phyloP scores from a whole-genome alignment of 1,140 invertebrate genomes.

The Coptotermes formosanus region DNA sequence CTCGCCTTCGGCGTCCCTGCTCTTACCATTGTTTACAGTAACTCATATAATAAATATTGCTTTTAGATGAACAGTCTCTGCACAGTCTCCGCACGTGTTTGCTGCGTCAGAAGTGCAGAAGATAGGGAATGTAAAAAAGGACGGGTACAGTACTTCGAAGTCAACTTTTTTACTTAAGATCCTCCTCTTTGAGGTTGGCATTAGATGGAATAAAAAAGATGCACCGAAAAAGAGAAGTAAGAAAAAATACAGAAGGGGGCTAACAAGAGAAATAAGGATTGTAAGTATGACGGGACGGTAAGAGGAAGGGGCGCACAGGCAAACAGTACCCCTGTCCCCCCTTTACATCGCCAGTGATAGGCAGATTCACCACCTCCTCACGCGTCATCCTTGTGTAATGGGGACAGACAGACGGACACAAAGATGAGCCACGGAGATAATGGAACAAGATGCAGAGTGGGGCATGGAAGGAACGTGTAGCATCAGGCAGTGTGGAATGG shows the following conservation, averaged over 20 bases:
- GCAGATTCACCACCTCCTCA: background rate
- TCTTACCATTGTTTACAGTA: too few species aligned
- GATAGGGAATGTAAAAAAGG: background rate
- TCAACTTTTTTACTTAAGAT: conserved; percentile 15
- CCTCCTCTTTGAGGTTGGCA: conserved; percentile 2
- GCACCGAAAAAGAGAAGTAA: background rate
- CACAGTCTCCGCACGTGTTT: background rate
- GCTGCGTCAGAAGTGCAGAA: too few species aligned
- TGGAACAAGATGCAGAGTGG: too few species aligned
- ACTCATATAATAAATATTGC: too few species aligned
- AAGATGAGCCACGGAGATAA: background rate
- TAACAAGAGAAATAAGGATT: background rate
- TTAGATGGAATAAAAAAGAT: background rate
- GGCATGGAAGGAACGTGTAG: background rate
- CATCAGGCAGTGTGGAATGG: background rate
- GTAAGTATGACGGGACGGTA: background rate
- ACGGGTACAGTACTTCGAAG: background rate
- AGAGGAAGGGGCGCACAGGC: background rate
- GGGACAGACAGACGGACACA: conserved; percentile 4
- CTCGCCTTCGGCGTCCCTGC: too few species aligned
- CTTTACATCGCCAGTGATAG: background rate
- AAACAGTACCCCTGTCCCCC: background rate
- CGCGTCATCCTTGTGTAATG: background rate
- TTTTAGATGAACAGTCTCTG: too few species aligned
- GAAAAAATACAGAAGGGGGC: background rate